Evolutionary conservation across 1,140 invertebrate genomes (phyloP).

Genomic region (Rhynchophorus ferrugineus): DNA sequence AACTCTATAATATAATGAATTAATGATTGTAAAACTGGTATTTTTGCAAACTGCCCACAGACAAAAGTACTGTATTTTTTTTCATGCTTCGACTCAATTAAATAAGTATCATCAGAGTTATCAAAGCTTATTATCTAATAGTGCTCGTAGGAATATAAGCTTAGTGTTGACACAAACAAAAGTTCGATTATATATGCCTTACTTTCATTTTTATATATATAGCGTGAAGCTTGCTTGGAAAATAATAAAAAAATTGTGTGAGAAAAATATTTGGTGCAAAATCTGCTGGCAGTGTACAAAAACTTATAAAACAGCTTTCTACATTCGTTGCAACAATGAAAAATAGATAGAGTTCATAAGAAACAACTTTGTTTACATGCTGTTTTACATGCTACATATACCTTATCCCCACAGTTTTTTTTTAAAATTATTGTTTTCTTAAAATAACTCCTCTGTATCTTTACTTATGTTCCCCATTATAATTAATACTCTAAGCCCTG

Average conservation of each 20-base stretch:
- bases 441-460: too few species aligned
- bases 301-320: slow-evolving; percentile 19
- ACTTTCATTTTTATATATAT: not conserved
- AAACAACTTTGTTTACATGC: slow-evolving; percentile 10
- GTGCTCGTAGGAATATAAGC: slow-evolving; percentile 21
- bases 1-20: slow-evolving; percentile 16
- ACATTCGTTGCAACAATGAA: slow-evolving; percentile 13
- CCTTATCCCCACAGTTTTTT: not conserved
- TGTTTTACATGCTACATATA: slow-evolving; percentile 6
- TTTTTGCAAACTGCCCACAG: slow-evolving; percentile 20
- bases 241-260: slow-evolving; percentile 18
- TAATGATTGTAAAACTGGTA: not conserved
- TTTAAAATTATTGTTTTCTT: not conserved
- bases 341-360: not conserved
- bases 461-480: too few species aligned
- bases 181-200: slow-evolving; percentile 5
- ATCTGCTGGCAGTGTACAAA: slow-evolving; percentile 25
- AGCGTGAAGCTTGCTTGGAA: slow-evolving; percentile 18
- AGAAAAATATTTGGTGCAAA: slow-evolving; percentile 17
- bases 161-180: slow-evolving; percentile 19
- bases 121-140: slow-evolving; percentile 21
- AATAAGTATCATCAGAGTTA: slow-evolving; percentile 11
- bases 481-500: too few species aligned
- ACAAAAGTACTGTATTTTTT: not conserved
- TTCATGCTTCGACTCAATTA: too few species aligned